phyloP scores from a whole-genome alignment of 2,888 invertebrate species.

The Dasysyrphus tricinctus region DNA sequence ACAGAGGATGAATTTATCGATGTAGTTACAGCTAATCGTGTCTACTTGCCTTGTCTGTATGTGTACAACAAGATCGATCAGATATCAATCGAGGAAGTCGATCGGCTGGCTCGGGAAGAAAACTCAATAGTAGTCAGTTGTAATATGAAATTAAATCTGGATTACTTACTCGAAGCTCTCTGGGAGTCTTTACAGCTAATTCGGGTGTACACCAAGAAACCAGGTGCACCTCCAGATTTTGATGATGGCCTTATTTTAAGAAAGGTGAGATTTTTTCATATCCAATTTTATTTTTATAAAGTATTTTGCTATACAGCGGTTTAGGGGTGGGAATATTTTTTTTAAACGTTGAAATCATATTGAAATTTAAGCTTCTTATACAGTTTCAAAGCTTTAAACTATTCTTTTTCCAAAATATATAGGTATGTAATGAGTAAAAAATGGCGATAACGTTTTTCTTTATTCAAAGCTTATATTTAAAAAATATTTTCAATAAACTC shows the following conservation, averaged over 20 bases:
- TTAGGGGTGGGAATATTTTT: no score
- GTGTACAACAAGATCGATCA: conserved; percentile 99
- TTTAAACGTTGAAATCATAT: no score
- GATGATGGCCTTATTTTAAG: conserved; percentile 97
- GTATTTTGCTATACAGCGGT: no score
- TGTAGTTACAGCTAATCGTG: conserved; percentile 97
- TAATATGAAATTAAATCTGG: conserved; percentile 99
- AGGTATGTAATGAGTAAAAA: no score
- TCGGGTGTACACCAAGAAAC: conserved; percentile 99
- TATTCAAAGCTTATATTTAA: no score
- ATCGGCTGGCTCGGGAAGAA: conserved; percentile 94
- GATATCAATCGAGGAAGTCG: conserved; percentile 99
- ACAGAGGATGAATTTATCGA: conserved; percentile 98
- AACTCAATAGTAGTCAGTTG: conserved; percentile 98
- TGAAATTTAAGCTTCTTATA: no score
- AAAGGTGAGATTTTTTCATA: conserved; percentile 83
- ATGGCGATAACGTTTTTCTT: no score
- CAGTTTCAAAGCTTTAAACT: no score
- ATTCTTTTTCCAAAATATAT: no score
- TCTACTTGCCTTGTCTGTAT: conserved; percentile 98
- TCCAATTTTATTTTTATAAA: neutral
- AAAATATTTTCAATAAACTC: no score
- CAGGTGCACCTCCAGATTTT: conserved; percentile 98
- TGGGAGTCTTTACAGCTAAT: conserved; percentile 98
- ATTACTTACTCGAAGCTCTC: conserved; percentile 94